Evolutionary conservation across 2,113 vertebrate species (phyloP).

Genomic region (Origma solitaria): DNA sequence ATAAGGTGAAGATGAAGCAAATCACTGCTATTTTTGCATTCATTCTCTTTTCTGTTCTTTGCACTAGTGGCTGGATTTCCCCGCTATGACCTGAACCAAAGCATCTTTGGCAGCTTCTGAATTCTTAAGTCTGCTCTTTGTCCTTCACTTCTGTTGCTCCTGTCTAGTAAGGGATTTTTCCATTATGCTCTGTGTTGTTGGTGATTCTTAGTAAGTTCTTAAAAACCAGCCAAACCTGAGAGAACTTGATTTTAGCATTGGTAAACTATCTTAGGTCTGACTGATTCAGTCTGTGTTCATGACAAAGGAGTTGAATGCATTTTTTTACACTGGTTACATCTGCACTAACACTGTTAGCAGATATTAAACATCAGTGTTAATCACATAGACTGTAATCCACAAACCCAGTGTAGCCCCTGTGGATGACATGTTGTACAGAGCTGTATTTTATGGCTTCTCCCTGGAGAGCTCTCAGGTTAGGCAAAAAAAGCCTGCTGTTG

Average conservation of each 20-base stretch:
- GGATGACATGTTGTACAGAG: neutral
- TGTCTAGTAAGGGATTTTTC: neutral
- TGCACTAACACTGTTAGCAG: neutral
- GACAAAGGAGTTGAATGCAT: neutral
- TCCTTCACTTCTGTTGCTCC: neutral
- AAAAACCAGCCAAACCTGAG: neutral
- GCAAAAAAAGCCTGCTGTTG: neutral
- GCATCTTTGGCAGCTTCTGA: neutral
- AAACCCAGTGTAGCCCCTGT: neutral
- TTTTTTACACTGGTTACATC: neutral
- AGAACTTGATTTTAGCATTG: neutral
- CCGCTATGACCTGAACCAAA: neutral
- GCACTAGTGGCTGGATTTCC: neutral
- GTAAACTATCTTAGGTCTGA: neutral
- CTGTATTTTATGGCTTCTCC: constrained; percentile 10
- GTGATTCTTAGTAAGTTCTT: neutral
- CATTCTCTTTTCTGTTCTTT: neutral
- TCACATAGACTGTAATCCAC: neutral
- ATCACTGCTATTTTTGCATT: neutral
- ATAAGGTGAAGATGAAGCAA: neutral
- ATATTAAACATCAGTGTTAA: neutral
- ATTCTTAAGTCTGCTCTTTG: neutral
- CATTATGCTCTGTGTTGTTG: neutral
- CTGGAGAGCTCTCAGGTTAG: constrained; percentile 29
- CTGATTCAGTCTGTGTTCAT: neutral